Evolutionary conservation across 2,797 vertebrate genomes (phyloP), one percentile per base, ranked within the genome.

Genomic region (Cynodonichthys magdalenae): DNA sequence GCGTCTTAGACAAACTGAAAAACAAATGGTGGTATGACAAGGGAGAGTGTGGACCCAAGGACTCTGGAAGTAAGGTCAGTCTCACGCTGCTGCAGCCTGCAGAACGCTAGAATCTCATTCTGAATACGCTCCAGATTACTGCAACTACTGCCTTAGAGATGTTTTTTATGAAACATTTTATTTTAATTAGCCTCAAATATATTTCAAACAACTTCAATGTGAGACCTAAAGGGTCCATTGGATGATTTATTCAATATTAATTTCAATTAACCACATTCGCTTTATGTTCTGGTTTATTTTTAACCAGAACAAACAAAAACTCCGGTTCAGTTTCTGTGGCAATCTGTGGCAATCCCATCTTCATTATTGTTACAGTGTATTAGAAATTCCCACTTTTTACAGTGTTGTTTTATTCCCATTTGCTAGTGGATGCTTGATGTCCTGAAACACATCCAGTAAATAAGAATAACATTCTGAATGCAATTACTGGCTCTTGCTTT

Each of bases 21-120:
- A 99, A 97, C 98, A 99, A 99, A 99, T 99, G 98, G 98, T 99
- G 98, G 98, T 99, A 99, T 97, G 97, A 99, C 97, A 99, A 99
- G 96, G 98, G 98, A 94, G 98, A 99, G 95, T 99, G 98, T 96
- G 98, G 98, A 98, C 85, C 96, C 95, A 99, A 99, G 97, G 98
- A 99, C 97, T 99, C 98, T 95, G 98, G 98, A 99, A 99, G 97
- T 97, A 99, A 99, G 98, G 98, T 99, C 96, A 99, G 98, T 99
- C 93, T 90, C 94, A 95, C 82, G 75, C 88, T 86, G 84, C 80
- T 86, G 82, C 56, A 77, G 83, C 87, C 79, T 64, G 67, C 81
- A 87, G 87, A 92, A 87, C 77, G 79, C 77, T 88, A 89, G 70
- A 87, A 87, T 70, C 77, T 81, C 85, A 90, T 85, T 74, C 78